Evolutionary conservation across 2,797 vertebrate genomes (phyloP).

Genomic region (Kryptolebias ocellatus): DNA sequence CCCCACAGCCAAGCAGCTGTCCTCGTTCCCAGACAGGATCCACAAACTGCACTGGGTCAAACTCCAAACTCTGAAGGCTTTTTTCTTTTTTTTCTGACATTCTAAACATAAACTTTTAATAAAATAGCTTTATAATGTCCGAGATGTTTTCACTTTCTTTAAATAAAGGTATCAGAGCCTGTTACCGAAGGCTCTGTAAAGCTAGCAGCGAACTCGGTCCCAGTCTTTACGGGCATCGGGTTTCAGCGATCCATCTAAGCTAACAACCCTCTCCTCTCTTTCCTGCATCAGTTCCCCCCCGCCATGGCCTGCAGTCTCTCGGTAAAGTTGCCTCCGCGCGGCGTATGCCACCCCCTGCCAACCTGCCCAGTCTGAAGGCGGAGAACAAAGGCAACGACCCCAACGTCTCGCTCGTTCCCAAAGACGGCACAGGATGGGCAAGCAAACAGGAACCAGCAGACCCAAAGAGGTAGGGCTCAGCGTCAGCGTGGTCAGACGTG

Average conservation of each 20-base stretch:
- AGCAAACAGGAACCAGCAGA: slow-evolving; percentile 96
- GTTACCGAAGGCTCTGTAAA: slow-evolving; percentile 7
- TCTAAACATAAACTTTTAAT: slow-evolving; percentile 18
- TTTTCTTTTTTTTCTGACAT: neutral
- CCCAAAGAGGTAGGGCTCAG: slow-evolving; percentile 87
- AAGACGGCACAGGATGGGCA: slow-evolving; percentile 99
- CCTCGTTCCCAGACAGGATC: slow-evolving; percentile 48
- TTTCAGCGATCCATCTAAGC: slow-evolving; percentile 54
- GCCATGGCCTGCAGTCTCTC: slow-evolving; percentile 98
- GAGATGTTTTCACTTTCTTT: neutral
- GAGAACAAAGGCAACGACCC: slow-evolving; percentile 99
- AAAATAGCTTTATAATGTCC: slow-evolving; percentile 19
- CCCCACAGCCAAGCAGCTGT: slow-evolving; percentile 64
- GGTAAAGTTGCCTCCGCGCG: slow-evolving; percentile 97
- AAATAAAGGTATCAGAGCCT: slow-evolving; percentile 3
- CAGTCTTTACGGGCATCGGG: slow-evolving; percentile 39
- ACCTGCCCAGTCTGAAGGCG: slow-evolving; percentile 97
- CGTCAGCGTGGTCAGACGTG: neutral
- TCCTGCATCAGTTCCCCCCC: slow-evolving; percentile 86
- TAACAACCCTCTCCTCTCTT: slow-evolving; percentile 45
- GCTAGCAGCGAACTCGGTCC: slow-evolving; percentile 4
- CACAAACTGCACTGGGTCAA: slow-evolving; percentile 40
- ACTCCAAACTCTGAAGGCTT: slow-evolving; percentile 32
- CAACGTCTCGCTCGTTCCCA: slow-evolving; percentile 95
- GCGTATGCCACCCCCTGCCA: slow-evolving; percentile 97